Percentiles rank a stretch among this genome's conserved stretches.
These are phyloP conservation scores for Spilosoma lubricipeda DNA, from an alignment of 2,888 invertebrate genomes.

Conservation along the genomic window DNA sequence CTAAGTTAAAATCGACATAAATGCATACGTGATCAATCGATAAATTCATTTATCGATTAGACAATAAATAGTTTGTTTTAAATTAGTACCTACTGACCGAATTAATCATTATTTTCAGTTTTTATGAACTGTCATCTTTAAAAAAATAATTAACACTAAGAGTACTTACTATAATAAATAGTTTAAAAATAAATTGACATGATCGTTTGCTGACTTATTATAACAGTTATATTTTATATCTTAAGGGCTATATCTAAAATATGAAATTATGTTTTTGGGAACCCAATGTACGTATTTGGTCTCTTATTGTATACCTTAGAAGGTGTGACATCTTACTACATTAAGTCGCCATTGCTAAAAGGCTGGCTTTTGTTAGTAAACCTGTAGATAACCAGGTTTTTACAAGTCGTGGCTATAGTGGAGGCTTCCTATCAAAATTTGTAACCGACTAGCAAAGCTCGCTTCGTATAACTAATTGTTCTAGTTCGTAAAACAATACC, in stretches of 20 bases:
- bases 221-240: neutral
- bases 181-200: neutral
- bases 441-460: conserved; percentile 58
- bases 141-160: neutral
- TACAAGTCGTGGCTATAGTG: neutral
- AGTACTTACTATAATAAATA: conserved; percentile 6
- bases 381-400: neutral
- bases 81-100: no score
- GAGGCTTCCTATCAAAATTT: conserved; percentile 18
- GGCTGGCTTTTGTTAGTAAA: neutral
- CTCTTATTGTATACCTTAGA: neutral
- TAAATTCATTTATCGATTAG: conserved; percentile 9
- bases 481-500: conserved; percentile 51
- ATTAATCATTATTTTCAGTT: neutral
- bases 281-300: neutral
- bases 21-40: conserved; percentile 8
- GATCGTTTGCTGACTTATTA: neutral
- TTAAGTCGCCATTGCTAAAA: neutral
- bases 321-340: neutral
- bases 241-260: conserved; percentile 6
- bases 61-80: neutral
- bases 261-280: conserved; percentile 1
- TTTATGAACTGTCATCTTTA: neutral
- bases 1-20: neutral
- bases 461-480: conserved; percentile 54